phyloP scores from a whole-genome alignment of 1,140 invertebrate genomes.

The Drusus annulatus region DNA sequence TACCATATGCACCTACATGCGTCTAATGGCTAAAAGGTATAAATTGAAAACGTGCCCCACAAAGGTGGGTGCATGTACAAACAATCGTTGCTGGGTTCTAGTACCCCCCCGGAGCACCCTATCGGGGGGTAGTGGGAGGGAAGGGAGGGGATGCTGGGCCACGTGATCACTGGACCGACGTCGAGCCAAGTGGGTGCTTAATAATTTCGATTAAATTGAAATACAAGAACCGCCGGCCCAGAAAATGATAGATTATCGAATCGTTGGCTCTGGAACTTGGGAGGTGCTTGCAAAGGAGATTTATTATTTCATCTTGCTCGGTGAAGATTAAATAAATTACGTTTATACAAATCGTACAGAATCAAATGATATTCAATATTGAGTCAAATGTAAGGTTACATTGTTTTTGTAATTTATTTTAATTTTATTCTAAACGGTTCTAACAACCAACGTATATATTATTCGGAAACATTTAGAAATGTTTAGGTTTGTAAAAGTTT shows the following conservation, averaged over 20 bases:
- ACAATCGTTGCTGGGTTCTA: constrained; percentile 43
- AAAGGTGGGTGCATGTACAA: constrained; percentile 50
- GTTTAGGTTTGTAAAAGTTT: no score
- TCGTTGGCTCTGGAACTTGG: not conserved
- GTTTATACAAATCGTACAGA: no score
- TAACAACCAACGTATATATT: no score
- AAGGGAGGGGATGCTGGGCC: constrained; percentile 5
- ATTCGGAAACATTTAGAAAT: no score
- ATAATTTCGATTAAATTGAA: constrained; percentile 49
- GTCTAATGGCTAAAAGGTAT: constrained; percentile 59
- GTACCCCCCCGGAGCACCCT: constrained; percentile 25
- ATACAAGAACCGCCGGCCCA: constrained; percentile 26
- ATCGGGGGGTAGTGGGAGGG: not conserved
- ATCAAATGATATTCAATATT: no score
- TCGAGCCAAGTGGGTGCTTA: constrained; percentile 47
- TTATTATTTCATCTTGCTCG: constrained; percentile 14
- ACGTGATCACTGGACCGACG: constrained; percentile 51
- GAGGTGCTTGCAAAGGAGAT: not conserved
- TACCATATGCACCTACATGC: constrained; percentile 56
- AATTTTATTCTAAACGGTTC: no score
- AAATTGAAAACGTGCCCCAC: constrained; percentile 59
- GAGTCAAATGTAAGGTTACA: no score
- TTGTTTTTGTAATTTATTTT: no score
- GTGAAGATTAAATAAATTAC: no score
- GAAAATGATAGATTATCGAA: constrained; percentile 34